Conservation (phyloP, 1,140 invertebrate species). For the Tetragnatha versicolor region DNA sequence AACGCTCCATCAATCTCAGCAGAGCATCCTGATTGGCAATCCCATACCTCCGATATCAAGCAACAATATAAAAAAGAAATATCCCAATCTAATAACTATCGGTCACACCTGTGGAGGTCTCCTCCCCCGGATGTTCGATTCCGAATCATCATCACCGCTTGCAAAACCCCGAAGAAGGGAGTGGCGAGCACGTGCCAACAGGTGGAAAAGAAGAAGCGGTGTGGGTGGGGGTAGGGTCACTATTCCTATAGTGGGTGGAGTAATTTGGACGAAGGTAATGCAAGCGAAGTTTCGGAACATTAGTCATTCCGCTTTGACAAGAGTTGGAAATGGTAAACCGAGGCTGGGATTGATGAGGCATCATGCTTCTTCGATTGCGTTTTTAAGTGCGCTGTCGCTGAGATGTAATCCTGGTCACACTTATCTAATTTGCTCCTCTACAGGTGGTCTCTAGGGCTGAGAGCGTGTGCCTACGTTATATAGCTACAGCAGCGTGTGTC, state of each 20-base stretch:
- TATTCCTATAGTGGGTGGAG: slow-evolving; percentile 39
- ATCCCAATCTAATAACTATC: slow-evolving; percentile 39
- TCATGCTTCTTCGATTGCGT: background rate
- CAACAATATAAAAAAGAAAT: slow-evolving; percentile 14
- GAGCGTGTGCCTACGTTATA: too few species aligned
- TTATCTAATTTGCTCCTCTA: slow-evolving; percentile 33
- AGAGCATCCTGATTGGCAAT: slow-evolving; percentile 30
- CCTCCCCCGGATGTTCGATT: slow-evolving; percentile 22
- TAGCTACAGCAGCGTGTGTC: too few species aligned
- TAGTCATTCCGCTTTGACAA: too few species aligned
- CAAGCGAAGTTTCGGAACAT: too few species aligned
- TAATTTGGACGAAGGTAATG: too few species aligned
- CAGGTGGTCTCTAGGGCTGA: slow-evolving; percentile 18
- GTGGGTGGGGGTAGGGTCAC: slow-evolving; percentile 34
- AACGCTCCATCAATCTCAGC: slow-evolving; percentile 10
- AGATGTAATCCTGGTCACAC: background rate
- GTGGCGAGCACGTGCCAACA: slow-evolving; percentile 21
- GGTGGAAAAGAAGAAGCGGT: slow-evolving; percentile 2
- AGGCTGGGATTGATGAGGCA: slow-evolving; percentile 6
- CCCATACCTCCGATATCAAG: slow-evolving; percentile 3
- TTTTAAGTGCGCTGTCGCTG: background rate
- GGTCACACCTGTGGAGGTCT: slow-evolving; percentile 30
- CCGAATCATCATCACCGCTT: background rate
- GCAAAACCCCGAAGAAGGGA: background rate
- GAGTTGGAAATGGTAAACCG: slow-evolving; percentile 22